phyloP scores from a whole-genome alignment of 1,140 invertebrate species.

The Leptinotarsa undecemlineata region DNA sequence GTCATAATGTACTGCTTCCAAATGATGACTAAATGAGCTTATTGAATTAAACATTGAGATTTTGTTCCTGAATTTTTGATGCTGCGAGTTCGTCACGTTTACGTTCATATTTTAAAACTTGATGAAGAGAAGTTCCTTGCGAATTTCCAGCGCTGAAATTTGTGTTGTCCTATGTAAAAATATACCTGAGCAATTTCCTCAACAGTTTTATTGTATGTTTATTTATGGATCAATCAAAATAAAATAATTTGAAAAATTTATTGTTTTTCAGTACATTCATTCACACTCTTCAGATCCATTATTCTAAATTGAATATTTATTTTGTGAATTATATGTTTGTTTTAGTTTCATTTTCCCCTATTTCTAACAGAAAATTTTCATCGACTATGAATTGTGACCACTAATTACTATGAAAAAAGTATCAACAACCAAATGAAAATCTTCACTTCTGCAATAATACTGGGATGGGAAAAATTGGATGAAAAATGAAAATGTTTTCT shows the following conservation, averaged over 20 bases:
- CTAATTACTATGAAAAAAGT: too few relatives aligned
- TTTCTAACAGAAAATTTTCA: too few relatives aligned
- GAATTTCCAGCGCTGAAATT: not conserved
- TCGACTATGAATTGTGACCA: too few relatives aligned
- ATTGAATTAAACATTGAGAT: conserved; percentile 42
- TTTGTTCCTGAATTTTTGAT: conserved; percentile 2
- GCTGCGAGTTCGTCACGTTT: conserved; percentile 23
- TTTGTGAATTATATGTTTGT: too few relatives aligned
- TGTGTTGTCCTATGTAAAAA: conserved; percentile 7
- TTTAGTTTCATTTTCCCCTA: too few relatives aligned
- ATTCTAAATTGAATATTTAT: too few relatives aligned
- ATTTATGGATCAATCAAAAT: conserved; percentile 27
- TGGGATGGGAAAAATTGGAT: too few relatives aligned
- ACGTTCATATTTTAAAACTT: not conserved
- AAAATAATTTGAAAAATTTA: conserved; percentile 18
- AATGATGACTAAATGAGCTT: conserved; percentile 52
- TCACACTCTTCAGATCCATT: too few relatives aligned
- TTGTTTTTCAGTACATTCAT: too few relatives aligned
- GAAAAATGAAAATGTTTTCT: too few relatives aligned
- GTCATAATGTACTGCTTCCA: conserved; percentile 49
- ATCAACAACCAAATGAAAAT: too few relatives aligned
- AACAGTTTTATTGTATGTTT: conserved; percentile 17
- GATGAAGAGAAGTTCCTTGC: not conserved
- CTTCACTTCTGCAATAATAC: too few relatives aligned
- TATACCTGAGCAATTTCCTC: conserved; percentile 12